Conservation (phyloP, 1,140 invertebrate genomes). For the Copidosoma floridanum region DNA sequence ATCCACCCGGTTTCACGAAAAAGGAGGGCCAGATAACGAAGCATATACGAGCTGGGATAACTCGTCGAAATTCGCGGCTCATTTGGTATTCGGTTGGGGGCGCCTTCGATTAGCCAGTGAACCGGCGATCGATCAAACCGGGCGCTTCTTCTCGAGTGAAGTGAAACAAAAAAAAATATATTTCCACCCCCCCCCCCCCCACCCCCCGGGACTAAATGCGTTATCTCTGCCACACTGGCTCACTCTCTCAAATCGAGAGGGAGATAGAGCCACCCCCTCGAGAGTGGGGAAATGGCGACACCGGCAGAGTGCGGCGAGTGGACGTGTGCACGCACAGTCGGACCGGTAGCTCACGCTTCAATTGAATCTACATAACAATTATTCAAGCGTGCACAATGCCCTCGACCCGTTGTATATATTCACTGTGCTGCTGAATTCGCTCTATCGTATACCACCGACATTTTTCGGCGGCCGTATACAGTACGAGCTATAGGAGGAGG, state of each 20-base stretch:
- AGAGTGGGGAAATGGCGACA: too few relatives aligned
- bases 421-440: too few relatives aligned
- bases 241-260: too few relatives aligned
- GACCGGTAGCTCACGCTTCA: slow-evolving; percentile 26
- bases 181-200: neutral
- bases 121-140: slow-evolving; percentile 19
- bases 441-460: too few relatives aligned
- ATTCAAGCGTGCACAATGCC: slow-evolving; percentile 27
- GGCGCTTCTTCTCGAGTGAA: neutral
- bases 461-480: too few relatives aligned
- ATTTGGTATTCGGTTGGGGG: too few relatives aligned
- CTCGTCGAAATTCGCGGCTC: neutral
- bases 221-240: neutral
- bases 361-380: slow-evolving; percentile 32
- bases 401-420: neutral
- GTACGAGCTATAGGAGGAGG: too few relatives aligned
- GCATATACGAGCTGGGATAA: neutral
- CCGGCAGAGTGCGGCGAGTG: neutral
- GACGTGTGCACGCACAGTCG: neutral
- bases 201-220: neutral
- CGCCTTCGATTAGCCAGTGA: slow-evolving; percentile 27
- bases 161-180: neutral
- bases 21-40: slow-evolving; percentile 5
- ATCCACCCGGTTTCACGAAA: neutral
- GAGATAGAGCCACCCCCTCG: too few relatives aligned